Conservation (phyloP, 2,113 vertebrate genomes). For the Vombatus ursinus region DNA sequence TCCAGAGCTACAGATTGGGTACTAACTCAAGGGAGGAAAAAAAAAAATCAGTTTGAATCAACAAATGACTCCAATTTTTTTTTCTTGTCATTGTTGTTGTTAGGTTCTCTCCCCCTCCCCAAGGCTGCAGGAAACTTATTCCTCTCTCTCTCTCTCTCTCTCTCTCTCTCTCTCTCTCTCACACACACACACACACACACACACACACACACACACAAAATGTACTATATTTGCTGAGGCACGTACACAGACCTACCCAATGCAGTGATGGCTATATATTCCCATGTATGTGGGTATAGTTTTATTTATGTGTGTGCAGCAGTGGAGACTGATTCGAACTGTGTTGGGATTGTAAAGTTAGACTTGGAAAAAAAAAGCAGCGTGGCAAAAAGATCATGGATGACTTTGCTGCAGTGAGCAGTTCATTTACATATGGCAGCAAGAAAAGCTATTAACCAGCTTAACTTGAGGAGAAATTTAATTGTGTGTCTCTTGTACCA, state of each 20-base stretch:
- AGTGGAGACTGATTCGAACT: neutral
- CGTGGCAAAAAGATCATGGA: conserved; percentile 14
- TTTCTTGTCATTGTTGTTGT: neutral
- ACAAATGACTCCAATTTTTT: conserved; percentile 78
- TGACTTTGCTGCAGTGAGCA: neutral
- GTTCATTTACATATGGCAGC: conserved; percentile 30
- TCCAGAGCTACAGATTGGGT: conserved; percentile 77
- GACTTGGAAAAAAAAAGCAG: neutral
- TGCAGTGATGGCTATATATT: conserved; percentile 60
- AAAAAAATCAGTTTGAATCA: conserved; percentile 81
- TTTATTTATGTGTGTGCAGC: conserved; percentile 25
- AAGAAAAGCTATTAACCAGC: neutral
- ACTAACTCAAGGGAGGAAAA: conserved; percentile 66
- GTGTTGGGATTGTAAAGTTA: neutral
- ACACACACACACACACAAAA: conserved; percentile 54
- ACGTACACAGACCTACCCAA: conserved; percentile 47
- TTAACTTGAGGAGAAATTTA: conserved; percentile 2
- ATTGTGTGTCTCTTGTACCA: neutral
- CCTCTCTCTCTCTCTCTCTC: neutral
- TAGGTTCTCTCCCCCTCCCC: neutral
- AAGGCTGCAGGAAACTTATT: conserved; percentile 48
- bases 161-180: neutral
- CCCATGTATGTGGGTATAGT: conserved; percentile 28
- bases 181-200: conserved; percentile 11
- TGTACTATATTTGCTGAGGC: conserved; percentile 55